These are phyloP conservation scores for Himalopsyche japonica DNA, from an alignment of 2,888 invertebrate species.

Conservation along the genomic window DNA sequence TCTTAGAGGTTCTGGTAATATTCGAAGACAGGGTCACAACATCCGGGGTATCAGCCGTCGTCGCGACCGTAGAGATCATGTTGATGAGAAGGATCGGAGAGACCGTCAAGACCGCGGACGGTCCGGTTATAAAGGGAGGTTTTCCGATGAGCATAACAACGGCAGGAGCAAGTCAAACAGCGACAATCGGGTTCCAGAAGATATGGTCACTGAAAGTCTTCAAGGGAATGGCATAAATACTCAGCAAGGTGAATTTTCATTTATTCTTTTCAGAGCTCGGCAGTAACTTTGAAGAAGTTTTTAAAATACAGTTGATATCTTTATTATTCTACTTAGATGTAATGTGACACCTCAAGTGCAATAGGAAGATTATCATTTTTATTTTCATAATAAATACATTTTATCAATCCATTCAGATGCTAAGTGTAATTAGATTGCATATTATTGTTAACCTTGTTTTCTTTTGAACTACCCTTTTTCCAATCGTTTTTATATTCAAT, in stretches of 20 bases:
- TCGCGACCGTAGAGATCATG: slow-evolving; percentile 33
- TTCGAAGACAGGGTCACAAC: background rate
- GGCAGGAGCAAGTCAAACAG: background rate
- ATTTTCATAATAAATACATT: too few relatives aligned
- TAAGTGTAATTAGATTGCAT: too few relatives aligned
- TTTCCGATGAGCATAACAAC: background rate
- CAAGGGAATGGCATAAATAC: background rate
- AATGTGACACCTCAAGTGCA: too few relatives aligned
- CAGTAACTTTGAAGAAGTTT: too few relatives aligned
- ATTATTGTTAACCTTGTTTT: too few relatives aligned
- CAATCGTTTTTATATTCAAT: too few relatives aligned
- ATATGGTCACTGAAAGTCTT: slow-evolving; percentile 21
- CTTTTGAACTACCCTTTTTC: too few relatives aligned
- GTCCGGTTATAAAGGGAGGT: slow-evolving; percentile 26
- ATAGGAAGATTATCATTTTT: too few relatives aligned
- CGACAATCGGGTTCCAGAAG: slow-evolving; percentile 17
- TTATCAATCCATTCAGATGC: too few relatives aligned
- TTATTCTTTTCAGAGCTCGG: too few relatives aligned
- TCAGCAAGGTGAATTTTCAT: background rate
- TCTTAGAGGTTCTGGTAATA: background rate
- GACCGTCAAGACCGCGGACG: slow-evolving; percentile 29
- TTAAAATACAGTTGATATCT: too few relatives aligned
- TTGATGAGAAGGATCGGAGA: slow-evolving; percentile 25
- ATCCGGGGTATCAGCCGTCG: slow-evolving; percentile 13
- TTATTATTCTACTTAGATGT: too few relatives aligned